Evolutionary conservation across 2,113 vertebrate genomes (phyloP).

Genomic region (Phaethornis superciliosus): DNA sequence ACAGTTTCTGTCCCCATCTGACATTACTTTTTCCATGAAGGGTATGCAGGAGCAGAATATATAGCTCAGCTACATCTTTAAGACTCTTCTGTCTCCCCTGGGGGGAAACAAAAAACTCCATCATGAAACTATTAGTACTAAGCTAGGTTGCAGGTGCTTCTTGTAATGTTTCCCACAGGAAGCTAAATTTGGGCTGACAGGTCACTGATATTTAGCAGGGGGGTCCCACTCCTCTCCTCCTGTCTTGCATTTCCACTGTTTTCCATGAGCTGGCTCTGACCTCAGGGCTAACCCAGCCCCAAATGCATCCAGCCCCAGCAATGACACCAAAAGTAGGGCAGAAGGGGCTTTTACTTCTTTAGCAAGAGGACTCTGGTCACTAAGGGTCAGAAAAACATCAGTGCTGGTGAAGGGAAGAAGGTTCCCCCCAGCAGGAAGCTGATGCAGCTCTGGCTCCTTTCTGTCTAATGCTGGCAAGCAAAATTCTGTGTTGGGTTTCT

Average conservation of each 20-base stretch:
- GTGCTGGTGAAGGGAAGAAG: not conserved
- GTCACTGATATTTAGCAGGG: no score
- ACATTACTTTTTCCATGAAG: not conserved
- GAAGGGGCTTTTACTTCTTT: not conserved
- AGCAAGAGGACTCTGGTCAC: not conserved
- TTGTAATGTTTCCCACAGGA: fast-evolving
- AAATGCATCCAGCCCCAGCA: not conserved
- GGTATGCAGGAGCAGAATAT: not conserved
- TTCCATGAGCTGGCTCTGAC: not conserved
- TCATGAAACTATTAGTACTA: not conserved
- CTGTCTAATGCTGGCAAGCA: not conserved
- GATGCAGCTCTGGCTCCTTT: not conserved
- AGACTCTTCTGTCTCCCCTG: not conserved
- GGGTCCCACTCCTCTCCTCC: not conserved
- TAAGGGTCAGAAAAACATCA: not conserved
- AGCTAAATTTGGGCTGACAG: not conserved
- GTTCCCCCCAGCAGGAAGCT: fast-evolving
- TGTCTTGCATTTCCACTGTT: not conserved
- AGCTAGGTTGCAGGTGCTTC: not conserved
- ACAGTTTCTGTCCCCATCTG: not conserved
- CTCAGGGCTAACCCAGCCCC: not conserved
- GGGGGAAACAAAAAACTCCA: not conserved
- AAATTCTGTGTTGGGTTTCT: not conserved
- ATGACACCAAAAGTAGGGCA: fast-evolving
- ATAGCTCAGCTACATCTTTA: not conserved